phyloP scores from a whole-genome alignment of 2,888 invertebrate species.

The Torymus aiolomorphi region DNA sequence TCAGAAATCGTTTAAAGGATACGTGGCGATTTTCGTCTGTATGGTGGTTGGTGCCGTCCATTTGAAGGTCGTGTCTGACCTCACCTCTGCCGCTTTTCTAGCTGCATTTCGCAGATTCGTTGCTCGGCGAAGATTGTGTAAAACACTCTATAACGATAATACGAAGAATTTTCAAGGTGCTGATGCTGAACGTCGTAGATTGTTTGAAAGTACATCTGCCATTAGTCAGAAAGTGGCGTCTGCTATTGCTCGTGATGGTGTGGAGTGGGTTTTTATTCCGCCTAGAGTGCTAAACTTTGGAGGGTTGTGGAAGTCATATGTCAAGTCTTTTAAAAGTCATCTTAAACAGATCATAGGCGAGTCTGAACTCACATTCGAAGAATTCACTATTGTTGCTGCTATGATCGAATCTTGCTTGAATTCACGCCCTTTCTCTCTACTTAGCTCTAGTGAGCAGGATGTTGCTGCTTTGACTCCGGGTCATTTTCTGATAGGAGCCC shows the following conservation, averaged over 20 bases:
- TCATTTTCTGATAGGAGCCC: slow-evolving; percentile 6
- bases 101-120: no score
- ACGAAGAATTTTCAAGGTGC: no score
- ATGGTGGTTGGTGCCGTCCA: no score
- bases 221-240: no score
- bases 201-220: no score
- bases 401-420: not conserved
- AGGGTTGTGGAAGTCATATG: slow-evolving; percentile 3
- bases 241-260: not conserved
- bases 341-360: not conserved
- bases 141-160: no score
- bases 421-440: not conserved
- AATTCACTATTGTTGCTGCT: not conserved
- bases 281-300: slow-evolving; percentile 5
- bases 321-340: not conserved
- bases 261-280: no score
- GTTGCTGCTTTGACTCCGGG: not conserved
- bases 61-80: no score
- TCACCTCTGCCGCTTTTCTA: no score
- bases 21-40: not conserved
- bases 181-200: no score
- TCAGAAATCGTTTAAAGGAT: not conserved
- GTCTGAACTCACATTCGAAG: not conserved
- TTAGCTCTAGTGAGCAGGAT: not conserved
- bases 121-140: no score